phyloP scores from a whole-genome alignment of 2,888 invertebrate species.

The Clivina fossor region DNA sequence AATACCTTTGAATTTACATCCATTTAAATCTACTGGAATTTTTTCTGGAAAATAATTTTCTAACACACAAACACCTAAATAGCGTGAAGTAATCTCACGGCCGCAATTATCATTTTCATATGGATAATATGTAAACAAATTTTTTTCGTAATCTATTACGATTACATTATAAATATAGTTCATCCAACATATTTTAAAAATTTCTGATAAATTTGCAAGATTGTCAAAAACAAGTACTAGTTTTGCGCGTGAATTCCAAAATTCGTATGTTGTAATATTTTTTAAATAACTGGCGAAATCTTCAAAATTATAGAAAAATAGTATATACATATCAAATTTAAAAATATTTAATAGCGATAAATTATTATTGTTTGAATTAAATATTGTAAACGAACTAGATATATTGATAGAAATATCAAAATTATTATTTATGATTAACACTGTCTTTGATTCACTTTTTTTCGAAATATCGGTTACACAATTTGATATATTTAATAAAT shows the following conservation, averaged over 20 bases:
- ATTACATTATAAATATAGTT: conserved; percentile 7
- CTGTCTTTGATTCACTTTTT: too few relatives aligned
- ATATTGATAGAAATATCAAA: too few relatives aligned
- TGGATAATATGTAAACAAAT: conserved; percentile 13
- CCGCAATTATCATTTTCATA: conserved; percentile 11
- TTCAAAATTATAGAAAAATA: not conserved
- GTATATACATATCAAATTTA: conserved; percentile 4
- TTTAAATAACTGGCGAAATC: not conserved
- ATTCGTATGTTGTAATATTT: not conserved
- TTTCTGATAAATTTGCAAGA: not conserved
- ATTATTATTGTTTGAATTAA: too few relatives aligned
- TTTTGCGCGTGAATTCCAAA: conserved; percentile 2
- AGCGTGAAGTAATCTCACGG: not conserved
- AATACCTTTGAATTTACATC: conserved; percentile 33
- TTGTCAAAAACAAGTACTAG: not conserved
- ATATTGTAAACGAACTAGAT: too few relatives aligned
- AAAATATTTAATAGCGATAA: too few relatives aligned
- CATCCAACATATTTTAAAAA: not conserved
- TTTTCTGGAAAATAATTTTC: not conserved
- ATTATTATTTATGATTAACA: too few relatives aligned
- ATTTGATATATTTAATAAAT: too few relatives aligned
- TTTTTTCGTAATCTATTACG: too few relatives aligned
- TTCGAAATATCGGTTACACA: too few relatives aligned
- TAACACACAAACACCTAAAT: conserved; percentile 7
- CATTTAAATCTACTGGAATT: conserved; percentile 21